Conservation (phyloP, 2,113 vertebrate genomes). For the Indicator maculatus region DNA sequence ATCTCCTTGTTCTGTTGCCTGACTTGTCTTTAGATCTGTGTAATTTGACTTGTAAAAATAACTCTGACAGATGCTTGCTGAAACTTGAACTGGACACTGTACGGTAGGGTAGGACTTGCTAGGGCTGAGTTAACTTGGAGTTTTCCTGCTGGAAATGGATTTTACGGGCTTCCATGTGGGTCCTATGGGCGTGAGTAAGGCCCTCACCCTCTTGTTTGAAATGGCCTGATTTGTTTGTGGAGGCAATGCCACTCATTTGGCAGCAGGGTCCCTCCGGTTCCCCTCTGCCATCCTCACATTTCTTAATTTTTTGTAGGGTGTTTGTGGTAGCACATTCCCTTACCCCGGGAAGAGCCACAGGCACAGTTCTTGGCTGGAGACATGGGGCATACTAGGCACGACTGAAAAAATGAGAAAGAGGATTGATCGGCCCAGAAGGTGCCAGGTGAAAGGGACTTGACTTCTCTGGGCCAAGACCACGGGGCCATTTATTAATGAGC, state of each 20-base stretch:
- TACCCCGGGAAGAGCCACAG: not conserved
- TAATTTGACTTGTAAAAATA: constrained; percentile 62
- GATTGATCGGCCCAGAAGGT: not conserved
- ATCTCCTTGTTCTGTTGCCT: constrained; percentile 49
- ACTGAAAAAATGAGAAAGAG: not conserved
- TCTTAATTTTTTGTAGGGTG: not conserved
- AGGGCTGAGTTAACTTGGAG: not conserved
- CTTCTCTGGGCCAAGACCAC: constrained; percentile 23
- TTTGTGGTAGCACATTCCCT: not conserved
- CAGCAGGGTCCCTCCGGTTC: accelerated
- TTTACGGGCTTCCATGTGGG: not conserved
- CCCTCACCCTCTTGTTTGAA: not conserved
- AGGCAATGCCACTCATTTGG: not conserved
- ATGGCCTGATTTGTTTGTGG: accelerated
- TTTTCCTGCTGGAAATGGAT: not conserved
- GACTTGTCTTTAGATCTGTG: constrained; percentile 43
- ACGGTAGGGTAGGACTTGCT: not conserved
- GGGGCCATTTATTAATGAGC: constrained; percentile 34
- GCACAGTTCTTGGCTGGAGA: not conserved
- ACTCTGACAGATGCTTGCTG: constrained; percentile 47
- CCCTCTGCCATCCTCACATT: not conserved
- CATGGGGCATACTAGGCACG: accelerated
- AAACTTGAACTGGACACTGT: constrained; percentile 61
- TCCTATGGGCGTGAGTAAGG: accelerated
- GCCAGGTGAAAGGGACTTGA: constrained; percentile 52